A percentile compares a stretch with the other conserved stretches of the same genome.
Evolutionary conservation across 2,888 invertebrate genomes (phyloP).

Genomic region (Euplagia quadripunctaria): DNA sequence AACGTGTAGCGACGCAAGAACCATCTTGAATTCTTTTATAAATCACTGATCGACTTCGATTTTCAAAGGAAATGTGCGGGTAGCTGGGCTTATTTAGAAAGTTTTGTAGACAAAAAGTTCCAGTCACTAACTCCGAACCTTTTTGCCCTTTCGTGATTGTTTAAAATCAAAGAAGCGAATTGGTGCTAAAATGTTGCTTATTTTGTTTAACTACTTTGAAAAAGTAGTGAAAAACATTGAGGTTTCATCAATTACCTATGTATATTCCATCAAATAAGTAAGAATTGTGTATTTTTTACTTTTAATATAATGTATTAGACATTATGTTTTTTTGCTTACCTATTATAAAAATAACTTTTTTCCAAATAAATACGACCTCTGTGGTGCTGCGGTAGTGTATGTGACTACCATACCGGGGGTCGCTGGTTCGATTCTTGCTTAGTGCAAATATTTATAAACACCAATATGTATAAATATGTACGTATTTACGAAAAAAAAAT

Average conservation of each 20-base stretch:
- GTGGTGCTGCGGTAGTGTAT: too few species aligned
- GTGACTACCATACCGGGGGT: too few species aligned
- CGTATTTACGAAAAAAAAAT: too few species aligned
- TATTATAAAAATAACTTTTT: too few species aligned
- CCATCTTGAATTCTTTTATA: slow-evolving; percentile 63
- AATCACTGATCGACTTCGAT: slow-evolving; percentile 46
- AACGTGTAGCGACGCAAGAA: slow-evolving; percentile 65
- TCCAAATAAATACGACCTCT: too few species aligned
- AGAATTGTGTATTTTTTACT: too few species aligned
- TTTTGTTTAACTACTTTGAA: slow-evolving; percentile 7
- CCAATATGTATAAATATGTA: too few species aligned
- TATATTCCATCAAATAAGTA: too few species aligned
- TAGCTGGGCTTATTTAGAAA: slow-evolving; percentile 13
- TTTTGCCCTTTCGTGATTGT: slow-evolving; percentile 5
- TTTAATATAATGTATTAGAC: too few species aligned
- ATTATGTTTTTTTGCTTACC: too few species aligned
- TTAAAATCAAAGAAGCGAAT: slow-evolving; percentile 14
- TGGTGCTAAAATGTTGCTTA: slow-evolving; percentile 9
- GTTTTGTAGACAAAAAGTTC: slow-evolving; percentile 6
- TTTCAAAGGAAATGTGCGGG: slow-evolving; percentile 22
- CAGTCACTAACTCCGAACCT: not conserved
- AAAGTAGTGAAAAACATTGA: not conserved
- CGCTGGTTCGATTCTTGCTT: too few species aligned
- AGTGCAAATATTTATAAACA: too few species aligned
- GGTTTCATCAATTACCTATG: not conserved